phyloP scores from a whole-genome alignment of 2,113 vertebrate genomes.

The Colossoma macropomum region DNA sequence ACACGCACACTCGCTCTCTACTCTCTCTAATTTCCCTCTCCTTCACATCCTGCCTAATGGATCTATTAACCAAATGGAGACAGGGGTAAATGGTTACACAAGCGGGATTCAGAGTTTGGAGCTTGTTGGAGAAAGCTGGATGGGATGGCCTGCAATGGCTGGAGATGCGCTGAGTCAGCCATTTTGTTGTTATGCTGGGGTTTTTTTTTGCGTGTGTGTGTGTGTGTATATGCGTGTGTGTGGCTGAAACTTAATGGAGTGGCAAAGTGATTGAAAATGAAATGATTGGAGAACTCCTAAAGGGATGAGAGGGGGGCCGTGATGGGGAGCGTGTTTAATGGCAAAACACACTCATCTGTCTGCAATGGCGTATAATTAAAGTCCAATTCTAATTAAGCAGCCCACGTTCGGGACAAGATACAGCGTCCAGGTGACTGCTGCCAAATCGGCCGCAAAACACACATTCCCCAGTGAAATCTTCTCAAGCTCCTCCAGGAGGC shows the following conservation, averaged over 20 bases:
- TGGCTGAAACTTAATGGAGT: slow-evolving; percentile 40
- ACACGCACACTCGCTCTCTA: slow-evolving; percentile 1
- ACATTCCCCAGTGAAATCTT: background rate
- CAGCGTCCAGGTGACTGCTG: background rate
- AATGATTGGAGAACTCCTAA: slow-evolving; percentile 48
- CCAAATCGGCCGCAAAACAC: background rate
- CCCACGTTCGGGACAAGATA: background rate
- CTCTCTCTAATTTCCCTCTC: slow-evolving; percentile 40
- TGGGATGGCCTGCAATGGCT: background rate
- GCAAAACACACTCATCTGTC: slow-evolving; percentile 38
- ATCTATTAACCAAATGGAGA: slow-evolving; percentile 77
- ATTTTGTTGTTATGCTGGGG: slow-evolving; percentile 13
- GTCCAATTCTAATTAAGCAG: slow-evolving; percentile 31
- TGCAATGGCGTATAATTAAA: slow-evolving; percentile 35
- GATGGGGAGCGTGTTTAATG: slow-evolving; percentile 35
- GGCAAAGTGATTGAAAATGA: slow-evolving; percentile 39
- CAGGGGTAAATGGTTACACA: slow-evolving; percentile 24
- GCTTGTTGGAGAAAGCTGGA: background rate
- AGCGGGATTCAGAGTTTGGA: slow-evolving; percentile 27
- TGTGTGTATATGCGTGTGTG: background rate
- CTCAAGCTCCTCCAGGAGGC: background rate
- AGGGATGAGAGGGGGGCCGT: slow-evolving; percentile 5
- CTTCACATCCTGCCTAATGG: slow-evolving; percentile 71
- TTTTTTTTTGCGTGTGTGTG: background rate
- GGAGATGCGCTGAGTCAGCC: slow-evolving; percentile 39